Conservation (phyloP, 2,888 invertebrate species). For the Pycnomerus fuliginosus region DNA sequence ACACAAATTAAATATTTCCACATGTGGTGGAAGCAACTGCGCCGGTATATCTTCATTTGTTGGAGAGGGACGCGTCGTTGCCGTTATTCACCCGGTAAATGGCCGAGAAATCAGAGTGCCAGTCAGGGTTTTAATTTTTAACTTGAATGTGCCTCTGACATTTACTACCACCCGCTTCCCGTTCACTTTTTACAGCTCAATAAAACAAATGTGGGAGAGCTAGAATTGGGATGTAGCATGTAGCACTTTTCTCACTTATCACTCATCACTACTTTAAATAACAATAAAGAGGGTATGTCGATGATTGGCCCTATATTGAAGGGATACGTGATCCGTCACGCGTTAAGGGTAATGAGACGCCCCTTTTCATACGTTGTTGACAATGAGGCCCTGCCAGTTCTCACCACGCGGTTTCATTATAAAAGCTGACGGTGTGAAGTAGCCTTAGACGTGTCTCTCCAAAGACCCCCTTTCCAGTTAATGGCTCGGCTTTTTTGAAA, state of each 20-base stretch:
- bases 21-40: slow-evolving; percentile 47
- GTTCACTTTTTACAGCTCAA: slow-evolving; percentile 46
- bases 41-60: slow-evolving; percentile 48
- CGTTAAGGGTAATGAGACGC: no score
- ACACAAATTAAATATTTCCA: slow-evolving; percentile 49
- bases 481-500: slow-evolving; percentile 49
- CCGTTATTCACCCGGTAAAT: slow-evolving; percentile 50
- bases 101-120: slow-evolving; percentile 51
- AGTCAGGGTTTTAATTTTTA: slow-evolving; percentile 51
- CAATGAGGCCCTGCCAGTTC: no score
- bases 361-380: no score
- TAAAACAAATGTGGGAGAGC: slow-evolving; percentile 44
- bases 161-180: slow-evolving; percentile 48
- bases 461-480: slow-evolving; percentile 29
- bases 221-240: no score
- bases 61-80: slow-evolving; percentile 39
- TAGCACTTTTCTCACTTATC: slow-evolving; percentile 33
- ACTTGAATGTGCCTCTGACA: slow-evolving; percentile 51
- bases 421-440: slow-evolving; percentile 35
- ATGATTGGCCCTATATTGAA: no score
- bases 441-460: slow-evolving; percentile 30
- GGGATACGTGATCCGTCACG: no score
- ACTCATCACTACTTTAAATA: no score
- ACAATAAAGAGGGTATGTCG: no score
- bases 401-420: slow-evolving; percentile 36